Conservation (phyloP, 2,888 invertebrate species). For the Brachyptera risi region DNA sequence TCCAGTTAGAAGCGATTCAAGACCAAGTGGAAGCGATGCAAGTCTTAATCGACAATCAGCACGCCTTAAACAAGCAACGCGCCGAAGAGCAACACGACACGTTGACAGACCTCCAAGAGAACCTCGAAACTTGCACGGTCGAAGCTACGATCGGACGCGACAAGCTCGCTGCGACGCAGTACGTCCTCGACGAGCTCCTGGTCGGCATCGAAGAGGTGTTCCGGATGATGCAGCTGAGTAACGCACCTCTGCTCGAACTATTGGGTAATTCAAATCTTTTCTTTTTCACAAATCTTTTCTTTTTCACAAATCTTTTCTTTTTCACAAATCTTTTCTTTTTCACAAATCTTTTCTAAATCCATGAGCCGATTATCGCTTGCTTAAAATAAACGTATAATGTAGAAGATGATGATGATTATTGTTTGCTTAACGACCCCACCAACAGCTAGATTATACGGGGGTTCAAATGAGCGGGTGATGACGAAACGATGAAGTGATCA, state of each 20-base stretch:
- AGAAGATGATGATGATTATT: too few relatives aligned
- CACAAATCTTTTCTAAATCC: too few relatives aligned
- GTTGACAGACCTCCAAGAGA: constrained; percentile 50
- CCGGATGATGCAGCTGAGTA: constrained; percentile 66
- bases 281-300: too few relatives aligned
- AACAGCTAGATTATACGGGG: too few relatives aligned
- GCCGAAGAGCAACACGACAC: constrained; percentile 57
- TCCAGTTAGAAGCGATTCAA: constrained; percentile 61
- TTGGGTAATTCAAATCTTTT: too few relatives aligned
- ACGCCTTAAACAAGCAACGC: constrained; percentile 53
- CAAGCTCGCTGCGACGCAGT: constrained; percentile 43
- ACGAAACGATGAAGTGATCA: too few relatives aligned
- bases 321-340: too few relatives aligned
- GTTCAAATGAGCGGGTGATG: too few relatives aligned
- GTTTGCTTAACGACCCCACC: too few relatives aligned
- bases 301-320: too few relatives aligned
- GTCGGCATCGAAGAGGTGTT: constrained; percentile 50
- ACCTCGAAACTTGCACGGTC: constrained; percentile 50
- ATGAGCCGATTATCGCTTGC: too few relatives aligned
- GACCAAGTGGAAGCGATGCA: constrained; percentile 62
- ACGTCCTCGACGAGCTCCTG: constrained; percentile 43
- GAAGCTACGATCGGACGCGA: constrained; percentile 44
- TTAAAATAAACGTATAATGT: too few relatives aligned
- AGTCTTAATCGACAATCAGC: constrained; percentile 61
- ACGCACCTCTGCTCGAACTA: constrained; percentile 65